Conservation (phyloP, 2,797 vertebrate species). For the Argyrosomus regius region DNA sequence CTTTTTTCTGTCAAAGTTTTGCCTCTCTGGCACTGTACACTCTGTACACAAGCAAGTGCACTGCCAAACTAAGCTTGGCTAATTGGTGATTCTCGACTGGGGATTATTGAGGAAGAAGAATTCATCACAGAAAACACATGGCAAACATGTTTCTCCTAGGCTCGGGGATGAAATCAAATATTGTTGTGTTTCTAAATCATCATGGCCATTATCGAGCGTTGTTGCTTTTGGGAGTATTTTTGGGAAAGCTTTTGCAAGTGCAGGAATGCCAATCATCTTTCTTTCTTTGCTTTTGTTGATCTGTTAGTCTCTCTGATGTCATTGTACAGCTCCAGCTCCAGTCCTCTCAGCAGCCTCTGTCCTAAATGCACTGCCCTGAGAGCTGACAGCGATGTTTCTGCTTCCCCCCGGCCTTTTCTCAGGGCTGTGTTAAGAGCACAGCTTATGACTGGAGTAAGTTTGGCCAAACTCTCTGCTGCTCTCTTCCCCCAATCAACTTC, state of each 20-base stretch:
- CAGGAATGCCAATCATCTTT: slow-evolving; percentile 18
- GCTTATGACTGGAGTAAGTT: slow-evolving; percentile 32
- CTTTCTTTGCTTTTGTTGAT: slow-evolving; percentile 24
- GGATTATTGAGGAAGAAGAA: slow-evolving; percentile 66
- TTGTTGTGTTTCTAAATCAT: slow-evolving; percentile 24
- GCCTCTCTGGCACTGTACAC: slow-evolving; percentile 42
- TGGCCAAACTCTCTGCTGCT: slow-evolving; percentile 18
- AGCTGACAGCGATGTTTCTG: slow-evolving; percentile 24
- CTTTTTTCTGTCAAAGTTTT: slow-evolving; percentile 61
- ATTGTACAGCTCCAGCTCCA: slow-evolving; percentile 1
- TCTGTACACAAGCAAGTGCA: slow-evolving; percentile 52
- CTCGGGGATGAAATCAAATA: slow-evolving; percentile 42
- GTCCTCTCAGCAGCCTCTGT: slow-evolving; percentile 6
- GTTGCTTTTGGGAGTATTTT: slow-evolving; percentile 16
- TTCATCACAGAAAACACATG: slow-evolving; percentile 65
- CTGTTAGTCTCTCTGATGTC: slow-evolving; percentile 13
- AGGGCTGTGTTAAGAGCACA: slow-evolving; percentile 17
- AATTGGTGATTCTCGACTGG: slow-evolving; percentile 67
- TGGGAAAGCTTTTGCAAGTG: slow-evolving; percentile 27
- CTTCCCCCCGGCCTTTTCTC: slow-evolving; percentile 2
- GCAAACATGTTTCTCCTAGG: slow-evolving; percentile 58
- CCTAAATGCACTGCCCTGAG: slow-evolving; percentile 34
- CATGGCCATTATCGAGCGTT: slow-evolving; percentile 22
- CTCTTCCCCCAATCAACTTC: slow-evolving; percentile 34
- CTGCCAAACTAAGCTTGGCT: slow-evolving; percentile 67